A percentile compares a stretch with the other conserved stretches of the same genome.
Evolutionary conservation across 53 echinoderm and acorn worm species (phyloP).

Genomic region (Hippasteria phrygiana): DNA sequence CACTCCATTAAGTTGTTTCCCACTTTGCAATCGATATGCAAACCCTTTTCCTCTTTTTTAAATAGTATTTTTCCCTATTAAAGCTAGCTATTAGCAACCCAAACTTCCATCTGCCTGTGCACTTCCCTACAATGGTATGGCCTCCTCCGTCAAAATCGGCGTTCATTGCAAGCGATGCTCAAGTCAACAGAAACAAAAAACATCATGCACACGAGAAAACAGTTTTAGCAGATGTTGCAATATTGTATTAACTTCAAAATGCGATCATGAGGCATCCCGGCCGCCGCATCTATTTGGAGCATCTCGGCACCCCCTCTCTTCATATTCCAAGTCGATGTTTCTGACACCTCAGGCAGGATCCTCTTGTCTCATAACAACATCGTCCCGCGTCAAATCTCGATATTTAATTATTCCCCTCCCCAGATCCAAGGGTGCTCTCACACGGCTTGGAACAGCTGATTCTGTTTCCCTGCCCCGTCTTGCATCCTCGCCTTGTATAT

Average conservation of each 20-base stretch:
- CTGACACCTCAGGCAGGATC: slow-evolving; percentile 39
- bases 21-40: no score
- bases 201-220: neutral
- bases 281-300: neutral
- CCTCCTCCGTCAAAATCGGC: neutral
- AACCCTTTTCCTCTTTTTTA: no score
- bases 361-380: neutral
- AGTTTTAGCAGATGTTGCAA: neutral
- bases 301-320: neutral
- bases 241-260: slow-evolving; percentile 8
- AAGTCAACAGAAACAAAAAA: neutral
- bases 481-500: neutral
- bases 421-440: slow-evolving; percentile 20
- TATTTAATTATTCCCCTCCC: slow-evolving; percentile 16
- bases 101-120: neutral
- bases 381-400: slow-evolving; percentile 18
- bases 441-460: slow-evolving; percentile 36
- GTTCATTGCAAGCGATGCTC: neutral
- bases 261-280: neutral
- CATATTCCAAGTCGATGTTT: slow-evolving; percentile 28
- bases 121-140: neutral
- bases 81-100: no score
- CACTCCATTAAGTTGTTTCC: no score
- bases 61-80: no score
- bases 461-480: neutral